These are phyloP conservation scores for Malthinus seriepunctatus DNA, from an alignment of 2,888 invertebrate genomes.

Conservation along the genomic window DNA sequence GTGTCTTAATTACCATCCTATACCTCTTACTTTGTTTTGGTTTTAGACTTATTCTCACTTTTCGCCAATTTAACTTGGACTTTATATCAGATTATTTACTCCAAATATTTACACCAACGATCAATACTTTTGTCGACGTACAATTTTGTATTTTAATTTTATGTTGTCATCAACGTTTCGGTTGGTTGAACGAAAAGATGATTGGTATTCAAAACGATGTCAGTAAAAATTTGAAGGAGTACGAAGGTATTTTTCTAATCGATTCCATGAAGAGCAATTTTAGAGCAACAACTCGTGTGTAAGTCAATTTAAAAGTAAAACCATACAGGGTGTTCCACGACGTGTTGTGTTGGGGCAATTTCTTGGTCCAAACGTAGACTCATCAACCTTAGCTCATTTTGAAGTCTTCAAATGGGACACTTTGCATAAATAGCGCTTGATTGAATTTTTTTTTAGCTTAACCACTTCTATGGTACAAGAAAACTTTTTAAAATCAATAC, in stretches of 20 bases:
- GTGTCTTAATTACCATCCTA: not conserved
- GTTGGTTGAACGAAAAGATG: not conserved
- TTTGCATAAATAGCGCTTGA: too few relatives aligned
- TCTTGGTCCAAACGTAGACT: too few relatives aligned
- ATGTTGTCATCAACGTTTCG: not conserved
- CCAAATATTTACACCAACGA: not conserved
- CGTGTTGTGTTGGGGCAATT: too few relatives aligned
- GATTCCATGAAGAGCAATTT: not conserved
- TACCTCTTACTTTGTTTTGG: not conserved
- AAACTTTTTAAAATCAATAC: not conserved
- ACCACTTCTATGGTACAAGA: not conserved
- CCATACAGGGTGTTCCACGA: too few relatives aligned
- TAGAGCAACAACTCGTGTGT: not conserved
- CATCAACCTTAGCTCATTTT: too few relatives aligned
- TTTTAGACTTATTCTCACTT: not conserved
- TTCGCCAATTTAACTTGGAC: not conserved
- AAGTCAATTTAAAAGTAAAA: not conserved
- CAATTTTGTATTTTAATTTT: not conserved
- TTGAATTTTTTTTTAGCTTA: not conserved
- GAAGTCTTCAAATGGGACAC: too few relatives aligned
- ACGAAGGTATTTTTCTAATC: not conserved
- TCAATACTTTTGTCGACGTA: not conserved
- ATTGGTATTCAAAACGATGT: not conserved
- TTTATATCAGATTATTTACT: not conserved
- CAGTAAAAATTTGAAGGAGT: not conserved